phyloP scores from a whole-genome alignment of 2,888 invertebrate species.

The Nasonovia ribisnigri region DNA sequence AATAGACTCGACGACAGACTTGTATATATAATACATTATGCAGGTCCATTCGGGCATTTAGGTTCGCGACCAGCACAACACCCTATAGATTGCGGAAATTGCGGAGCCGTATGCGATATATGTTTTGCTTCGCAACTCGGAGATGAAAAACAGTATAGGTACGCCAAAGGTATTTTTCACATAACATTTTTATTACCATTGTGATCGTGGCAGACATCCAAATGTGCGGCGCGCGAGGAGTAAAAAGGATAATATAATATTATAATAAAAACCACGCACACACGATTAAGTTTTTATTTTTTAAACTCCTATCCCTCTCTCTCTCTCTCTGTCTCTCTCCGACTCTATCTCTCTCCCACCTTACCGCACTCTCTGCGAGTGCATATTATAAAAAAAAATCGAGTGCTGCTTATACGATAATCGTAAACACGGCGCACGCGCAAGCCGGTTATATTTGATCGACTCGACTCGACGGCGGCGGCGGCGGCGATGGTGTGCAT shows the following conservation, averaged over 20 bases:
- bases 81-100: not conserved
- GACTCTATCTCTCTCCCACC: not conserved
- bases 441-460: slow-evolving; percentile 40
- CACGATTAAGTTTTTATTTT: slow-evolving; percentile 41
- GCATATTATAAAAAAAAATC: not conserved
- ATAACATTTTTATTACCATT: slow-evolving; percentile 30
- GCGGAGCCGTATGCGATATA: not conserved
- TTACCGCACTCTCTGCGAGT: not conserved
- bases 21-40: not conserved
- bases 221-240: slow-evolving; percentile 24
- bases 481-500: not conserved
- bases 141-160: not conserved
- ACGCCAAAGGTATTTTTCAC: not conserved
- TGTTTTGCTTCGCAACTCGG: not conserved
- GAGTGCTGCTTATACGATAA: not conserved
- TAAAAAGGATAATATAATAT: not conserved
- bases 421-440: slow-evolving; percentile 24
- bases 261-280: slow-evolving; percentile 40
- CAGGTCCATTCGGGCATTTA: not conserved
- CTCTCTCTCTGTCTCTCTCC: not conserved
- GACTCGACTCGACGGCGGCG: not conserved
- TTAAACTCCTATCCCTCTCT: not conserved
- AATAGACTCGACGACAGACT: not conserved
- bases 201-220: slow-evolving; percentile 50
- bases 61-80: not conserved